A percentile compares a stretch with the other conserved stretches of the same genome.
These are phyloP conservation scores for Trachelipus rathkii DNA, from an alignment of 1,140 invertebrate species.

Conservation along the genomic window DNA sequence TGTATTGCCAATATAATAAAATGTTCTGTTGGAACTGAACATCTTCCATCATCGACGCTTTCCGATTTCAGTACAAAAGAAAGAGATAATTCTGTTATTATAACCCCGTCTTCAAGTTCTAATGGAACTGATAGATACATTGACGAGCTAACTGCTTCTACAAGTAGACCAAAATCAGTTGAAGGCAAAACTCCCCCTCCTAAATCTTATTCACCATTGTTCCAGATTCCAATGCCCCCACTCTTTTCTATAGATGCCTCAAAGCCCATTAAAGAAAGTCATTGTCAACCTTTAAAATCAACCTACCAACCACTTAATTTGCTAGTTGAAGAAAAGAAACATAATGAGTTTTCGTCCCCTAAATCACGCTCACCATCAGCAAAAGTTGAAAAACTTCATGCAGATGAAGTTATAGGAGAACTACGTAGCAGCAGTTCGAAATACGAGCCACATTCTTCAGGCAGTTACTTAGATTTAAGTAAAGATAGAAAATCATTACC, in stretches of 20 bases:
- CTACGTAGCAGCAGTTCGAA: neutral
- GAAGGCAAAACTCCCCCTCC: neutral
- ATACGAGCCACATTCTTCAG: neutral
- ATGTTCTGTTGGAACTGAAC: neutral
- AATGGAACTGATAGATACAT: neutral
- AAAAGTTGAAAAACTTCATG: neutral
- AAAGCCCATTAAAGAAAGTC: neutral
- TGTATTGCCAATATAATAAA: neutral
- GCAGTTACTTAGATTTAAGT: neutral
- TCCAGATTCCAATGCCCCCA: neutral
- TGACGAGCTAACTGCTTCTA: neutral
- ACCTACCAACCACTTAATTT: neutral
- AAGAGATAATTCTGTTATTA: neutral
- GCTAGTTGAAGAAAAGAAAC: neutral
- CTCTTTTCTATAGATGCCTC: neutral
- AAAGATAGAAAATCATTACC: neutral
- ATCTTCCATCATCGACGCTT: neutral
- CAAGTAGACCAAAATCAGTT: neutral
- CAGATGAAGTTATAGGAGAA: neutral
- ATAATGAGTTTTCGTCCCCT: neutral
- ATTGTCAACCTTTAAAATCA: neutral
- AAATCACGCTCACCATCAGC: neutral
- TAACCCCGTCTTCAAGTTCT: neutral
- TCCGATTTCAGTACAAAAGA: neutral
- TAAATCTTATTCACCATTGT: conserved; percentile 1